Percentiles rank a stretch among this genome's conserved stretches.
Evolutionary conservation across 2,888 invertebrate species (phyloP).

Genomic region (Brachypalpus laphriformis): DNA sequence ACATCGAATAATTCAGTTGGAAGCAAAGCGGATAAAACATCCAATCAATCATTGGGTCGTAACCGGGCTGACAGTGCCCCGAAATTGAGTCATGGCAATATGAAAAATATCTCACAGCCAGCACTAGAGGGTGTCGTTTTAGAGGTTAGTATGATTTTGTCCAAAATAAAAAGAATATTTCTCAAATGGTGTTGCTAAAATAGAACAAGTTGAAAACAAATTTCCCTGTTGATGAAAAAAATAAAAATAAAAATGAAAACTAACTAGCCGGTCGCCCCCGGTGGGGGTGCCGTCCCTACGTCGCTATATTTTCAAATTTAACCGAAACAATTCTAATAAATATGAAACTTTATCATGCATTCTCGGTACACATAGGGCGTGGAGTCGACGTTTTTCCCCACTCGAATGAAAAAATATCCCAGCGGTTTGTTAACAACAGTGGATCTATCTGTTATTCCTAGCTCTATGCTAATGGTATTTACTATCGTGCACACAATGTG

Average conservation of each 20-base stretch:
- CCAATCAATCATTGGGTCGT: conserved; percentile 85
- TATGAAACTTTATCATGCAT: conserved; percentile 73
- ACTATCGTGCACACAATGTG: conserved; percentile 55
- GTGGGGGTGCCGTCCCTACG: conserved; percentile 17
- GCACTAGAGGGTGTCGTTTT: conserved; percentile 84
- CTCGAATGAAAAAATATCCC: conserved; percentile 83
- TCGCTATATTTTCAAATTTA: conserved; percentile 56
- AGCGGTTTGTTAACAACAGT: conserved; percentile 83
- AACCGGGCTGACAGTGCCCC: conserved; percentile 86
- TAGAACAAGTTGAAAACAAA: conserved; percentile 17
- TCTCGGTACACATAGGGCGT: conserved; percentile 79
- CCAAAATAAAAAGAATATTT: conserved; percentile 7
- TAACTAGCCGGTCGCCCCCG: conserved; percentile 43
- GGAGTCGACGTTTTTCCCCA: conserved; percentile 82
- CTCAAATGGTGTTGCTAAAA: conserved; percentile 19
- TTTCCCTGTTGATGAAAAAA: conserved; percentile 5
- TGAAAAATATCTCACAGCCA: conserved; percentile 86
- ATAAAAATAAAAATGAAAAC: conserved; percentile 4
- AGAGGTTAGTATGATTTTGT: conserved; percentile 82
- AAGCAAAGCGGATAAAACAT: conserved; percentile 84
- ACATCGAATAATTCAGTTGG: conserved; percentile 83
- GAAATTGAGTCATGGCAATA: conserved; percentile 84
- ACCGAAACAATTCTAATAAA: conserved; percentile 66
- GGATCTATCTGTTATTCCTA: conserved; percentile 82
- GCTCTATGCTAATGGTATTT: conserved; percentile 82